These are phyloP conservation scores for Strigops habroptila DNA, from an alignment of 2,113 vertebrate genomes.

Conservation along the genomic window DNA sequence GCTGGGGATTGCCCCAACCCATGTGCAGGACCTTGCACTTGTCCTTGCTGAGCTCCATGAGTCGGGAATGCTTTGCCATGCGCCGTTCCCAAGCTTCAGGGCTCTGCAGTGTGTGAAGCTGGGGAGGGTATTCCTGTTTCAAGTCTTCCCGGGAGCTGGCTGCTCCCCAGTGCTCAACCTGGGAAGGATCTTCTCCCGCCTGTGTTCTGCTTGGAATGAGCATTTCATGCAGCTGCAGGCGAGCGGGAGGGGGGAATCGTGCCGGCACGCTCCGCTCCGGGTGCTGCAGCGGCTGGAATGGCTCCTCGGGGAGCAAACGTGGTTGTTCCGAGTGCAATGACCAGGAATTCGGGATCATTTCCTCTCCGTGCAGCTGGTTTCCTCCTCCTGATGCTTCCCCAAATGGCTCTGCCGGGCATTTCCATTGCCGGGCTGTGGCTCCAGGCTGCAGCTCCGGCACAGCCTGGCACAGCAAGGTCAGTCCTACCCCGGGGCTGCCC, in stretches of 20 bases:
- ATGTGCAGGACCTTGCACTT: neutral
- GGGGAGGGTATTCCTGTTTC: neutral
- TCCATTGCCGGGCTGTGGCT: neutral
- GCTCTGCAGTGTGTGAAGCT: neutral
- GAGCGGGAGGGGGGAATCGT: neutral
- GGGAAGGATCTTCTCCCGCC: neutral
- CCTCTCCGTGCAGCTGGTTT: fast-evolving
- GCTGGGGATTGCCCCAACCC: neutral
- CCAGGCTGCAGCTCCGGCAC: neutral
- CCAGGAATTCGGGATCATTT: neutral
- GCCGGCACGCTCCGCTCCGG: neutral
- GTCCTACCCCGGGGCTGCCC: neutral
- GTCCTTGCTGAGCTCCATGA: neutral
- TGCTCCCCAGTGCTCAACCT: neutral
- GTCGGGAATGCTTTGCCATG: neutral
- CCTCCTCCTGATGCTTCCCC: neutral
- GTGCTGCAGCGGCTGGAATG: neutral
- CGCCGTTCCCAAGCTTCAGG: neutral
- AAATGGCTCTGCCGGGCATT: fast-evolving
- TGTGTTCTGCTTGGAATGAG: neutral
- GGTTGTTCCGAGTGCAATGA: neutral
- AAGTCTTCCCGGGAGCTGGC: neutral
- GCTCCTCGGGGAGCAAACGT: neutral
- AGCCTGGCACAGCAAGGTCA: neutral
- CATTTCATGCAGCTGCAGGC: neutral